Evolutionary conservation across 1,140 invertebrate species (phyloP), one percentile per base, ranked within the genome.

Genomic region (Scaptomyza hsui): DNA sequence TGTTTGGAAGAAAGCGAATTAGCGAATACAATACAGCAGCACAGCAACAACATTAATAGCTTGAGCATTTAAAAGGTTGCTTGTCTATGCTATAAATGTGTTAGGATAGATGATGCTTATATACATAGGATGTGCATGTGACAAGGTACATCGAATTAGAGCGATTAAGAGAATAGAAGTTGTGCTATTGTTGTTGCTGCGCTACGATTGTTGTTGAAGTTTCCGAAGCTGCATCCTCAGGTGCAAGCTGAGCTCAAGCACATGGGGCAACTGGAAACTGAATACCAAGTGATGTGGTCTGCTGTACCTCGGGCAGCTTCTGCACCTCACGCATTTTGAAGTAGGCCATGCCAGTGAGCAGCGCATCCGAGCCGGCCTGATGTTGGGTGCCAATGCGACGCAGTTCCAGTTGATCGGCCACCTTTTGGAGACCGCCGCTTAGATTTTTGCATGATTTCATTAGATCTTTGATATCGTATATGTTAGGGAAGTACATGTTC

Each of bases 391-490:
- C 98, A 39, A 99, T 96, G 76, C 98, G 93, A 86, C 97, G 94
- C 65, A 99, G 92, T 91, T 97, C 96, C 63, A 98, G 89, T 90
- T 98, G 96, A 89, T 98, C 97, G 0, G 97, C 96, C 6, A 98
- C 97, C 92, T 99, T 98, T 93, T 99, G 98, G 10, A 99, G 93
- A 19, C 98, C 98, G 15, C 98, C 98, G 93, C 99, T 99, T 24
- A 99, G 92, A 91, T 98, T 99, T 92, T 99, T 99, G 93, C 98
- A 99, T 51, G 98, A 97, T 91, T 99, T 99, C 97, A 99, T 99
- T 62, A 99, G 92, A 92, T 99, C 99, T 94, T 97, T 99, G 42
- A 99, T 97, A 94, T 99, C 98, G 92, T 99, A 99, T 64, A 99
- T 97, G 63, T 96, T 97, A 37, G 98, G 98, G 92, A 99, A 99